Evolutionary conservation across 2,797 vertebrate genomes (phyloP).

Genomic region (Pyrocephalus nanus): DNA sequence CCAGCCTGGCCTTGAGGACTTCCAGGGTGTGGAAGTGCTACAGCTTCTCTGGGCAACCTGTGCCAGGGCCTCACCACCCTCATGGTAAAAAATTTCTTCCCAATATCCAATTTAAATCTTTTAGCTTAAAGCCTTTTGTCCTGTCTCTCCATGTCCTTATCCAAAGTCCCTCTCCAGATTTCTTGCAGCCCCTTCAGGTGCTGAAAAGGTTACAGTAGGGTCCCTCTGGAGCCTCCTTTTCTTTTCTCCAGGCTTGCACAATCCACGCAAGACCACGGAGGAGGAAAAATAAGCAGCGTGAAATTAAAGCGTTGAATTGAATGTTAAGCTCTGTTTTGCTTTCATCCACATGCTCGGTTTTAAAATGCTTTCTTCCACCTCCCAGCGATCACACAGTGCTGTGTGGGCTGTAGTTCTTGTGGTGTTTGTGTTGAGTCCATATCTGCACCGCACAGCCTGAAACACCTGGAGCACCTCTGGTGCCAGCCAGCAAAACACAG

Average conservation of each 20-base stretch:
- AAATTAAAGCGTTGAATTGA: neutral
- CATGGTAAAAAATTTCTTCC: neutral
- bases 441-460: neutral
- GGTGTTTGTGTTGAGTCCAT: accelerated
- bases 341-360: neutral
- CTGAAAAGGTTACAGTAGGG: neutral
- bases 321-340: neutral
- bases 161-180: neutral
- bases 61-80: neutral
- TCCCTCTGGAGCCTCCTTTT: neutral
- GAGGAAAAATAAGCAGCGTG: neutral
- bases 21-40: neutral
- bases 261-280: neutral
- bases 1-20: too few relatives aligned
- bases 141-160: neutral
- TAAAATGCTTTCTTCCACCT: neutral
- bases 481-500: accelerated
- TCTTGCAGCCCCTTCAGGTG: neutral
- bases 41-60: neutral
- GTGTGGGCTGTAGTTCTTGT: neutral
- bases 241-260: neutral
- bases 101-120: neutral
- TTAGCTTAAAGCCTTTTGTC: neutral
- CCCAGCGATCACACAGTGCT: accelerated
- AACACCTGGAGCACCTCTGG: neutral